These are phyloP conservation scores for Patella depressa DNA, from an alignment of 2,888 invertebrate species.

Conservation along the genomic window DNA sequence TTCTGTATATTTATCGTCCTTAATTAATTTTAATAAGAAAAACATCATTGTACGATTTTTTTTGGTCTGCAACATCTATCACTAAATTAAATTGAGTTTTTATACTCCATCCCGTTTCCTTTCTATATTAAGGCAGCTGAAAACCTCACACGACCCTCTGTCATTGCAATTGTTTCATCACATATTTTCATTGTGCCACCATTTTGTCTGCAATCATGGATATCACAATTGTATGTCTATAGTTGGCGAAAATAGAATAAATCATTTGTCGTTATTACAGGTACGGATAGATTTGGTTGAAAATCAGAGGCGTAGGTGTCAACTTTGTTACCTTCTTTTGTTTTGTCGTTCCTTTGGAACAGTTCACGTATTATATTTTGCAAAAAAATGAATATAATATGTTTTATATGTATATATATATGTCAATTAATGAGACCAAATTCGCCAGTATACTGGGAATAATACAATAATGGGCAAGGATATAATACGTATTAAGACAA, in stretches of 20 bases:
- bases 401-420: no score
- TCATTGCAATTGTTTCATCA: constrained; percentile 19
- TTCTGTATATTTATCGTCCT: constrained; percentile 14
- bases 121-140: no score
- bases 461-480: no score
- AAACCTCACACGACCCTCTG: constrained; percentile 11
- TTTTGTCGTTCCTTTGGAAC: constrained; percentile 7
- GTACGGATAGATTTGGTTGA: constrained; percentile 27
- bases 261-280: constrained; percentile 23
- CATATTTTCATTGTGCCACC: constrained; percentile 18
- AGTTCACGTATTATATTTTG: constrained; percentile 15
- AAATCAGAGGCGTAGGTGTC: constrained; percentile 28
- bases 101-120: no score
- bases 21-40: constrained; percentile 11
- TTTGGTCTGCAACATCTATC: no score
- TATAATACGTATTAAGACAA: no score
- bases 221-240: constrained; percentile 8
- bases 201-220: constrained; percentile 11
- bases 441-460: no score
- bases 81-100: no score
- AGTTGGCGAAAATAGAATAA: constrained; percentile 16
- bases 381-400: no score
- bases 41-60: constrained; percentile 12
- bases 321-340: constrained; percentile 8
- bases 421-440: no score